Evolutionary conservation across 2,113 vertebrate genomes (phyloP), one percentile per base, ranked within the genome.

Genomic region (Rhodinocichla rosea): DNA sequence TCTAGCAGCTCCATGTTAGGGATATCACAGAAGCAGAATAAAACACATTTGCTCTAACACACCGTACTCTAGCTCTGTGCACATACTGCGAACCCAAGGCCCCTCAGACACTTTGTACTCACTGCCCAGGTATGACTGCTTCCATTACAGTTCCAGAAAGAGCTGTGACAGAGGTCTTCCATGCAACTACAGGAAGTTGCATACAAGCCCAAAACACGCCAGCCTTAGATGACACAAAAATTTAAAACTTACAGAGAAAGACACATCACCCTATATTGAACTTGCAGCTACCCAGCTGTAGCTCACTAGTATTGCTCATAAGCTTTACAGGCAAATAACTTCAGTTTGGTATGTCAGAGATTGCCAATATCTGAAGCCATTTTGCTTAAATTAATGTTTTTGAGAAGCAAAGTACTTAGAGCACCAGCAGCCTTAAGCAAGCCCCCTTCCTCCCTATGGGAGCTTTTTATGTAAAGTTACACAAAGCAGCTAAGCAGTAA

Each of bases 11-110:
- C 59, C 24, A 22, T 49, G 53, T 83, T 12, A 60, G 27, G 27
- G 23, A 19, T 20, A 60, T 2, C 4, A 12, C 40, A 82, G 22
- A 76, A 80, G 39, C 35, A 76, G 44, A 40, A 2, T 7, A 65
- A 45, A 82, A 35, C 6, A 2, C 13, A 59, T 6, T 37, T 40
- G 35, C 47, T 82, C 47, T n/a, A 63, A 33, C 3, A 42, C 27
- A 52, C 4, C 74, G 14, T 6, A 24, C 2, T 20, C 21, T 4
- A 50, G 11, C 17, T 42, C 53, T 47, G 57, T 18, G 12, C 33
- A 11, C 14, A 37, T 0, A 0, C 4, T 76, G 20, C 45, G 13
- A 4, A 55, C 12, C 14, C n/a, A 47, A 63, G 21, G 44, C 8
- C 45, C 49, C 63, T 83, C 20, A 22, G 45, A 73, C 91, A 67